Percentiles rank a stretch among this genome's conserved stretches.
Evolutionary conservation across 2,888 invertebrate species (phyloP).

Genomic region (Hemithea aestivaria): DNA sequence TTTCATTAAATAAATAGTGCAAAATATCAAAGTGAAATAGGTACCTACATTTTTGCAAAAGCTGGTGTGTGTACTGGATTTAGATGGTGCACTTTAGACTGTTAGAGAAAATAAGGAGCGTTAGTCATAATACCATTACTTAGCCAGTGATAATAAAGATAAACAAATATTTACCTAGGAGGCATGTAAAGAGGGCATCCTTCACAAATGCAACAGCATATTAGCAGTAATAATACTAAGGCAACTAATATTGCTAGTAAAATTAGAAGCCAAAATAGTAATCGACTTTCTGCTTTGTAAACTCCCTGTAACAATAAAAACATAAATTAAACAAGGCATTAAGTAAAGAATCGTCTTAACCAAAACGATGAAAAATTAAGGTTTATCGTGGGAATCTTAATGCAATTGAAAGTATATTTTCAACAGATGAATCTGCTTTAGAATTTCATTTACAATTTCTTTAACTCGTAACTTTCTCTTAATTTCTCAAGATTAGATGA

Average conservation of each 20-base stretch:
- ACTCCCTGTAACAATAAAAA: conserved; percentile 78
- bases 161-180: conserved; percentile 76
- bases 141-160: conserved; percentile 12
- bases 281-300: conserved; percentile 85
- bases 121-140: conserved; percentile 26
- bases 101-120: conserved; percentile 52
- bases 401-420: no score
- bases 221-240: conserved; percentile 83
- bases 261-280: conserved; percentile 88
- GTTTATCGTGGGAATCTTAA: no score
- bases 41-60: conserved; percentile 54
- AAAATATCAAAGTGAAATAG: no score
- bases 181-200: conserved; percentile 91
- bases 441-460: no score
- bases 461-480: no score
- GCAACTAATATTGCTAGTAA: conserved; percentile 86
- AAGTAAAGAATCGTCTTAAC: background rate
- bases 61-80: conserved; percentile 53
- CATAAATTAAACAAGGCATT: background rate
- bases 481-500: no score
- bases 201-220: conserved; percentile 91
- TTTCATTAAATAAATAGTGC: no score
- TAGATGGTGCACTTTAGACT: conserved; percentile 67
- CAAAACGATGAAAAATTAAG: no score
- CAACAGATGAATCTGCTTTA: no score